Evolutionary conservation across 2,888 invertebrate species (phyloP).

Genomic region (Arrhopalites spinosus): DNA sequence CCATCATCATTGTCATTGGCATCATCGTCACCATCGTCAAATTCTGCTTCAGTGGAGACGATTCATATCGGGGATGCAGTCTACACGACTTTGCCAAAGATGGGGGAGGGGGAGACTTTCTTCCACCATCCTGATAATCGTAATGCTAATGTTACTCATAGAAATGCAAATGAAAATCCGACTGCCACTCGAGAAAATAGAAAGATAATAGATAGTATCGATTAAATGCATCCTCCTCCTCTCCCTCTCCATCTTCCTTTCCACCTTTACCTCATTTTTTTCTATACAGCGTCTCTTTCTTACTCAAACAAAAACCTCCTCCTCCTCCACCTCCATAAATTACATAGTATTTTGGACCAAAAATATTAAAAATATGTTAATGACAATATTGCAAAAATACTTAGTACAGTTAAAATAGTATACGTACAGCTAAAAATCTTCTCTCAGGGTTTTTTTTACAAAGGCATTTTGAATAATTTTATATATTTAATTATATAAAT

Average conservation of each 20-base stretch:
- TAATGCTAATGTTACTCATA: constrained; percentile 24
- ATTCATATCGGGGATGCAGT: constrained; percentile 23
- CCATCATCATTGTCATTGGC: constrained; percentile 5
- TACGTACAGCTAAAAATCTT: too few relatives aligned
- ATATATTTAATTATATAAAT: too few relatives aligned
- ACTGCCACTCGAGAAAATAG: constrained; percentile 22
- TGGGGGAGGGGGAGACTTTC: neutral
- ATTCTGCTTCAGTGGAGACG: constrained; percentile 5
- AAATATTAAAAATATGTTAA: too few relatives aligned
- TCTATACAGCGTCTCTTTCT: too few relatives aligned
- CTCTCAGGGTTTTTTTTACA: too few relatives aligned
- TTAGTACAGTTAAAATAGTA: too few relatives aligned
- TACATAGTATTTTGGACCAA: too few relatives aligned
- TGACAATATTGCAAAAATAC: too few relatives aligned
- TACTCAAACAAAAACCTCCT: too few relatives aligned
- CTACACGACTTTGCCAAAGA: constrained; percentile 3
- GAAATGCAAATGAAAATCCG: constrained; percentile 33
- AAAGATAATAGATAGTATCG: constrained; percentile 35
- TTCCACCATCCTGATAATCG: neutral
- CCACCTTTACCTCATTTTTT: neutral
- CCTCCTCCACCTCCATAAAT: too few relatives aligned
- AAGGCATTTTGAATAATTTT: too few relatives aligned
- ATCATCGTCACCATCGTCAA: constrained; percentile 10
- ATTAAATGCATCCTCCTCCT: constrained; percentile 7
- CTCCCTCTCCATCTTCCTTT: neutral